Base-by-base conservation (phyloP, 2,113 vertebrate genomes). In the Neotragus pygmaeus region DNA sequence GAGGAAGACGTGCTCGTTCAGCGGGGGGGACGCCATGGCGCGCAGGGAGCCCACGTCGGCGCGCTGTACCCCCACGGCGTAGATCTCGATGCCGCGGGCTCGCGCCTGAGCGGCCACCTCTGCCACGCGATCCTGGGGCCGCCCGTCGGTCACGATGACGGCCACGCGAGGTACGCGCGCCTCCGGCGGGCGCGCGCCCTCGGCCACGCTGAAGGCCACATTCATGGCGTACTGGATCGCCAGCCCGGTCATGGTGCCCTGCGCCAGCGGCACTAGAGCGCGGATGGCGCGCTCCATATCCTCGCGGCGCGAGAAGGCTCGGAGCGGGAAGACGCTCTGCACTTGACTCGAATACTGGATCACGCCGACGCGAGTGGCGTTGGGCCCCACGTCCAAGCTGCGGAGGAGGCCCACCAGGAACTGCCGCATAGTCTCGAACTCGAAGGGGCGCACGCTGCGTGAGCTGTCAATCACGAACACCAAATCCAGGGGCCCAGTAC, bases 321-420 rank as follows among this genome's bases (percentile, higher is more conserved):
- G 99, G 80, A 99, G 99, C 36, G 99, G 99, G 98, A 99, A 99
- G 97, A 99, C 99, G 66, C 98, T 99, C 98, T 99, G 99, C 90
- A 99, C 99, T 98, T 99, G 99, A 97, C 99, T 99, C 94, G 99
- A 99, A 97, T 99, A 99, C 98, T 99, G 99, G 91, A 99, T 99
- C 70, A 99, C 99, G 1, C 99, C 99, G 6, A 99, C 99, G 13
- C 99, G 99, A 0, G 99, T 99, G 97, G 99, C 96, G 0, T 99
- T 99, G 77, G 97, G 98, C 3, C 99, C 99, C 89, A 99, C 98
- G 2, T 99, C 99, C 98, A 99, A 93, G 64, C 98, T 99, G 94
- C 99, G 43, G 4, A 99, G 99, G 94, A 99, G 99, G 98, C 99
- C 99, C 3, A 99, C 99, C 98, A 99, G 99, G 98, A 99, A 99